Base-by-base conservation (phyloP, 2,113 vertebrate species). In the Barbus barbus region DNA sequence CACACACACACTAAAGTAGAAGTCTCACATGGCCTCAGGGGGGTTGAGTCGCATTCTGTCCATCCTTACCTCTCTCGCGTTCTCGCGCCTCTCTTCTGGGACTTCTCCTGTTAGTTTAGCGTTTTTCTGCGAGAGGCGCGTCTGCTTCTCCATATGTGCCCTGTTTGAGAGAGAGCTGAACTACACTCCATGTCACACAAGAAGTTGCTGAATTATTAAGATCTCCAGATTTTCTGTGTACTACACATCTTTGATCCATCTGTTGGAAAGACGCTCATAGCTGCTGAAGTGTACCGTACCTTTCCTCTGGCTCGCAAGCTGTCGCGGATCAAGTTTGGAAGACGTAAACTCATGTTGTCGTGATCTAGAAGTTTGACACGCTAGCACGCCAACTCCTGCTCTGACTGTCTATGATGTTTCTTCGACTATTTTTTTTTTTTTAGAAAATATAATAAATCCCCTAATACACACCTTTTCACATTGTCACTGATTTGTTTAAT, bases 121-220 rank as follows among this genome's bases (percentile, higher is more conserved):
- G 92, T 92, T 93, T 86, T 92, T 91, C 91, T 91, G 91, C 84
- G 85, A 91, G 90, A 93, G 90, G 90, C 89, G 89, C 88, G 92
- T 92, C 93, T 94, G 93, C 92, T 90, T 93, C 91, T 92, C 94
- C 94, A 94, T 95, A 94, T 95, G 94, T 91, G 92, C 91, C 92
- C 88, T 87, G 92, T 93, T 92, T 92, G 89, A 91, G 90, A 89
- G 92, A 78, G 89, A 92, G 92, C 91, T 93, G 93, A 95, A 94
- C 91, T 93, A 91, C 92, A 92, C 90, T 94, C 93, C 91, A 90
- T 93, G 93, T 94, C 93, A 94, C 91, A 93, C 92, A 90, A 91
- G 91, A 93, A 94, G 93, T 93, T 94, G 93, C 92, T 94, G 92
- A 94, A 94, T 94, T 94, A 95, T 94, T 94, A 94, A 93, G 93